Evolutionary conservation across 2,888 invertebrate species (phyloP).

Genomic region (Myopa testacea): DNA sequence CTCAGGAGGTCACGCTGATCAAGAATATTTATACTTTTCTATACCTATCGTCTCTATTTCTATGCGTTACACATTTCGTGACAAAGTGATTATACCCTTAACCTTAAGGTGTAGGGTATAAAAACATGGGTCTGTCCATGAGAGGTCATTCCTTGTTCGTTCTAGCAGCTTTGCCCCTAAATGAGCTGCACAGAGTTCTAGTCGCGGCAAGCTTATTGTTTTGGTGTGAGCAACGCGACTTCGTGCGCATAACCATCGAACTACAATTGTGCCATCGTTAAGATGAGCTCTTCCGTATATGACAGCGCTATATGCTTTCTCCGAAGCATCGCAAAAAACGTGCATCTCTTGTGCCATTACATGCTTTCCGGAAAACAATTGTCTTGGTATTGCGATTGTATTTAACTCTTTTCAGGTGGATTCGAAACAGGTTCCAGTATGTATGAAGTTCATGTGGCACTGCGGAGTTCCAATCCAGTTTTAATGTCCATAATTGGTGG

Average conservation of each 20-base stretch:
- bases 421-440: background rate
- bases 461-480: background rate
- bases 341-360: conserved; percentile 33
- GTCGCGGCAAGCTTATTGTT: background rate
- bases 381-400: background rate
- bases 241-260: background rate
- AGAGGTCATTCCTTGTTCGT: background rate
- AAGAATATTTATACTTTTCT: too few relatives aligned
- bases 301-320: conserved; percentile 42
- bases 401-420: background rate
- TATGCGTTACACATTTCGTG: too few relatives aligned
- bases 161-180: background rate
- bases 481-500: too few relatives aligned
- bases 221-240: background rate
- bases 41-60: too few relatives aligned
- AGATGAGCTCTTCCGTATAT: conserved; percentile 19
- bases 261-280: background rate
- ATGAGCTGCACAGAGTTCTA: conserved; percentile 10
- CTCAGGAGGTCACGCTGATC: too few relatives aligned
- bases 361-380: background rate
- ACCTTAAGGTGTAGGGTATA: too few relatives aligned
- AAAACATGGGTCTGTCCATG: background rate
- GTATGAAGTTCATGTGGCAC: background rate
- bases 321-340: conserved; percentile 44
- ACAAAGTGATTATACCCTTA: too few relatives aligned